Evolutionary conservation across 2,888 invertebrate species (phyloP), one percentile per base, ranked within the genome.

Genomic region (Eupithecia pulchellata): DNA sequence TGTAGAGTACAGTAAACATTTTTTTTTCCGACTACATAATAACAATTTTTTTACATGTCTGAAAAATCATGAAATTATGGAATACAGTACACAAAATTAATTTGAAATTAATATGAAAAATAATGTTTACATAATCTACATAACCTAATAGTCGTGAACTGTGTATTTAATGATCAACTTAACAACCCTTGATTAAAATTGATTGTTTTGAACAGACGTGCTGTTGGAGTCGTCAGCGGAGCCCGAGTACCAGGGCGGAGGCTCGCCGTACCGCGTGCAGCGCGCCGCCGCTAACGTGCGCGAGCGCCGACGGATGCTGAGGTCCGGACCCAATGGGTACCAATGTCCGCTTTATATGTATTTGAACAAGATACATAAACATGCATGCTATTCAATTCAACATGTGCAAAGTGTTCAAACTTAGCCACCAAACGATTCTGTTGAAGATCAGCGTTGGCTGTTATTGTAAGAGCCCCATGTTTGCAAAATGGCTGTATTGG

Each of bases 231-330:
- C 87, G 74, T 88, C 83, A 83, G 94, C 79, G 90, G 96, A 96
- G 83, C 96, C 96, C 75, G 94, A 94, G 58, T 93, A 91, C 84
- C 92, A 92, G 79, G 96, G 96, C 78, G 95, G 95, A 67, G 96
- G 97, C 1, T 97, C 97, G 6, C 97, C 97, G 6, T 98, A 98
- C 91, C 96, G 98, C 83, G 97, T 98, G 76, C 98, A 98, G 90
- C 95, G 98, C 75, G 98, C 98, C 80, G 98, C 99, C 3, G 98
- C 99, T 72, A 99, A 99, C 93, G 98, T 99, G 78, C 96, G 99
- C 81, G 99, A 99, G 94, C 95, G 99, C 89, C 98, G 99, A 95
- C 97, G 99, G 89, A 99, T 99, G 99, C 97, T 99, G 96, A 98
- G 98, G 97, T 98, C 97, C 96, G 97, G 96, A 96, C 96, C 97